phyloP scores from a whole-genome alignment of 1,140 invertebrate genomes.

The Hesperophylax magnus region DNA sequence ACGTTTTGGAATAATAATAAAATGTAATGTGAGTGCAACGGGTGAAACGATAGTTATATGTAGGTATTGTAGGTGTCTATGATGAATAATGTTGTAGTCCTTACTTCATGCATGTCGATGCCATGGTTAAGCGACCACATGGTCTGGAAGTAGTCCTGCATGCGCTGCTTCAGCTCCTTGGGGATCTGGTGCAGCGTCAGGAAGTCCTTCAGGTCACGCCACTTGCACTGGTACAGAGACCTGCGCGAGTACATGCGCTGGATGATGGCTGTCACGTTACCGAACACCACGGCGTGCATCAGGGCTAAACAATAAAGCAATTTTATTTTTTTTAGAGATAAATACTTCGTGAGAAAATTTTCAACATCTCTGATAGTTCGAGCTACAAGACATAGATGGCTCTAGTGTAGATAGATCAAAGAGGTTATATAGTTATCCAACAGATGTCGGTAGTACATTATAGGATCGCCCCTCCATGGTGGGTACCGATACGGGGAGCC shows the following conservation, averaged over 20 bases:
- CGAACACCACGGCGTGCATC: slow-evolving; percentile 99
- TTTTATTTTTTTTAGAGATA: background rate
- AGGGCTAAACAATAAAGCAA: slow-evolving; percentile 76
- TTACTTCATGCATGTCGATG: slow-evolving; percentile 97
- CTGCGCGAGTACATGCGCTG: slow-evolving; percentile 97
- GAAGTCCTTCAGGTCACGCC: slow-evolving; percentile 97
- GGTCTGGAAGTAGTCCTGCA: slow-evolving; percentile 99
- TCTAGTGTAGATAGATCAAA: too few species aligned
- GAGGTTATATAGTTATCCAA: too few species aligned
- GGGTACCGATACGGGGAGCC: too few species aligned
- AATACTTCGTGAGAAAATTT: background rate
- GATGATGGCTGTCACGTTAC: slow-evolving; percentile 99
- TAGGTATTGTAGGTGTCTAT: too few species aligned
- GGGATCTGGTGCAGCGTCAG: slow-evolving; percentile 96
- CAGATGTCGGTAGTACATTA: too few species aligned
- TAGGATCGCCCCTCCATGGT: too few species aligned
- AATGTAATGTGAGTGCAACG: too few species aligned
- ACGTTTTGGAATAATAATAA: too few species aligned
- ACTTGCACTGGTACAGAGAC: slow-evolving; percentile 97
- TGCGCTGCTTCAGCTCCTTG: slow-evolving; percentile 94
- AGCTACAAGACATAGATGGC: too few species aligned
- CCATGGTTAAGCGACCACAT: slow-evolving; percentile 99
- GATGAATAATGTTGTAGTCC: slow-evolving; percentile 17
- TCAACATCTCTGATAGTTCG: too few species aligned
- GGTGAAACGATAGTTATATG: too few species aligned